A percentile compares a stretch with the other conserved stretches of the same genome.
These are phyloP conservation scores for Aurelia aurita DNA, from an alignment of 30 jellyfish, hydroid and myxozoan genomes.

Conservation along the genomic window DNA sequence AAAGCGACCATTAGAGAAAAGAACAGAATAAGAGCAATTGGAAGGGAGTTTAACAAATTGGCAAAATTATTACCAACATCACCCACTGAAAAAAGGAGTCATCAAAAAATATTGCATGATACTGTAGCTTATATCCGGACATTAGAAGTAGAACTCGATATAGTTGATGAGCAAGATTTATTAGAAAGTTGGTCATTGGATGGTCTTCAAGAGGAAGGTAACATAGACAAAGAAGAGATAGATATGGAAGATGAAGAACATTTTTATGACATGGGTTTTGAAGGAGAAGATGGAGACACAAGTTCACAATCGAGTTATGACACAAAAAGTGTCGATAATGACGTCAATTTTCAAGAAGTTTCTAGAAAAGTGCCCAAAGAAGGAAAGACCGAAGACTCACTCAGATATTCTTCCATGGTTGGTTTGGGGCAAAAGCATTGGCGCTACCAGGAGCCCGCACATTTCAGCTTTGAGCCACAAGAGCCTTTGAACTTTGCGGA, in stretches of 20 bases:
- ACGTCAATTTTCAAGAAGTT: not conserved
- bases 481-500: too few relatives aligned
- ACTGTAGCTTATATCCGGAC: slow-evolving; percentile 76
- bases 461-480: too few relatives aligned
- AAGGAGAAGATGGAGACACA: not conserved
- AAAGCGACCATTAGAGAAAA: slow-evolving; percentile 75
- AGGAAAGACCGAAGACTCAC: too few relatives aligned
- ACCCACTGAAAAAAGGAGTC: slow-evolving; percentile 39
- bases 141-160: slow-evolving; percentile 64
- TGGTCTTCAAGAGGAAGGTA: not conserved
- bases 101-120: slow-evolving; percentile 73
- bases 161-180: slow-evolving; percentile 20
- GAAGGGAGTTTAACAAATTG: slow-evolving; percentile 37
- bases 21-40: slow-evolving; percentile 64
- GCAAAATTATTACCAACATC: slow-evolving; percentile 38
- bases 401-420: too few relatives aligned
- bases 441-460: too few relatives aligned
- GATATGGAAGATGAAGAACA: not conserved
- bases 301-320: not conserved
- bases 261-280: not conserved
- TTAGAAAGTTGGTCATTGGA: slow-evolving; percentile 23
- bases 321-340: not conserved
- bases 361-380: too few relatives aligned
- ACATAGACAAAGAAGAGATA: not conserved
- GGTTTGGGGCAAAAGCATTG: too few relatives aligned